Base-by-base conservation (phyloP, 2,888 invertebrate genomes). In the Boloria euphrosyne region DNA sequence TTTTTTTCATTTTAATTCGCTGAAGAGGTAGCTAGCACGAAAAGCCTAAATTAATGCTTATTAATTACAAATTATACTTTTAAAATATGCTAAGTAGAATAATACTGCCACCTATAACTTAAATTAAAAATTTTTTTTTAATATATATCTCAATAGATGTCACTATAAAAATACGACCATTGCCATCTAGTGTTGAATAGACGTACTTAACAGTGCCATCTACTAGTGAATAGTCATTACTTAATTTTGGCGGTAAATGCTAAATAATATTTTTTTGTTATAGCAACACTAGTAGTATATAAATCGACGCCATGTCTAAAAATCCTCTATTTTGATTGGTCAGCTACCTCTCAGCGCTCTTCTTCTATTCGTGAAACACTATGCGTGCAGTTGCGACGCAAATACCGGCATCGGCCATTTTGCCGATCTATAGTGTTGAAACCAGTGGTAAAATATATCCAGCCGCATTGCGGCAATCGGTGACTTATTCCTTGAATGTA, bases 251-350 rank as follows among this genome's bases (percentile, higher is more conserved):
- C 57, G 57, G 46, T 22, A 53, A 13, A 14, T 31, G 57, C 22
- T 22, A 53, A 13, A 14, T 31, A 16, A 58, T 16, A 18, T 5
- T n/a, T 52, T 55, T 62, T 68, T 59, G 58, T 67, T 61, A 61
- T 89, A 84, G 91, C 84, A 90, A 85, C 84, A 70, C 81, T 68
- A 7, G 7, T 17, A 6, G 58, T 89, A 90, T 91, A 92, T 71
- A 83, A 87, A 80, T 18, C 43, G 72, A 51, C 81, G 87, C 84
- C 83, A 83, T 84, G 51, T 76, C 74, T 17, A 43, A 74, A 77
- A 75, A 78, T 78, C 73, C 87, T 83, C 80, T 82, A 78, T 86
- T 86, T 84, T 90, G 87, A 92, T 92, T 92, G 91, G 91, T 90
- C 79, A 59, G 65, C 68, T 38, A 38, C 27, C 22, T 27, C 62